Conservation (phyloP, 2,797 vertebrate species). For the Champsocephalus gunnari region DNA sequence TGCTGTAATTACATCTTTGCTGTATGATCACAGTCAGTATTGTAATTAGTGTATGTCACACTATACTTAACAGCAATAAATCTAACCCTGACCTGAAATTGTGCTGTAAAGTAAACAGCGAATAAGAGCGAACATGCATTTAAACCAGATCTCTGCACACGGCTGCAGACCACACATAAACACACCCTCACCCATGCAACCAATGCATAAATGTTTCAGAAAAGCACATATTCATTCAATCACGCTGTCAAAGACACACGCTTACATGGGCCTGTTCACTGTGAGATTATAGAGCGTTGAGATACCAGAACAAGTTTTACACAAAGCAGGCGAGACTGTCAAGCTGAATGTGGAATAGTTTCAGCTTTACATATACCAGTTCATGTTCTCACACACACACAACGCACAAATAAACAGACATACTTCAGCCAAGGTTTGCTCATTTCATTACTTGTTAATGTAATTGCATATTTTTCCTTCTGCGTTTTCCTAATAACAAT, state of each 20-base stretch:
- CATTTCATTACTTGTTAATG: slow-evolving; percentile 15
- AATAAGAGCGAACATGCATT: slow-evolving; percentile 72
- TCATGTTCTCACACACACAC: slow-evolving; percentile 12
- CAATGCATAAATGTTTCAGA: neutral
- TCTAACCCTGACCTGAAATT: slow-evolving; percentile 73
- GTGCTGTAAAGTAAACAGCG: slow-evolving; percentile 69
- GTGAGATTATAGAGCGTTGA: slow-evolving; percentile 22
- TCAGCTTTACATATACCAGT: slow-evolving; percentile 41
- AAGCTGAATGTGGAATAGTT: slow-evolving; percentile 36
- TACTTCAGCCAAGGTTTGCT: slow-evolving; percentile 11
- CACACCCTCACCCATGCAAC: slow-evolving; percentile 26
- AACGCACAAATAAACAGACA: slow-evolving; percentile 1
- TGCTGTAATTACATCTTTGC: slow-evolving; percentile 71
- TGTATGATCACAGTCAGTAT: slow-evolving; percentile 60
- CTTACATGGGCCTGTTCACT: slow-evolving; percentile 9
- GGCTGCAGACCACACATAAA: slow-evolving; percentile 30
- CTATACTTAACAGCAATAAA: slow-evolving; percentile 82
- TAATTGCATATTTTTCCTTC: slow-evolving; percentile 35
- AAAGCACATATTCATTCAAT: neutral
- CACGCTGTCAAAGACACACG: slow-evolving; percentile 22
- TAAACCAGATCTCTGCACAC: slow-evolving; percentile 62
- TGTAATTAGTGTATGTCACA: slow-evolving; percentile 80
- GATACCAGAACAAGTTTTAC: slow-evolving; percentile 32
- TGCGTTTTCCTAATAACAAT: slow-evolving; percentile 28
- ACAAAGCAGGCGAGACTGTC: slow-evolving; percentile 37